Conservation (phyloP, 2,113 vertebrate species). For the Dendrocopos noguchii region DNA sequence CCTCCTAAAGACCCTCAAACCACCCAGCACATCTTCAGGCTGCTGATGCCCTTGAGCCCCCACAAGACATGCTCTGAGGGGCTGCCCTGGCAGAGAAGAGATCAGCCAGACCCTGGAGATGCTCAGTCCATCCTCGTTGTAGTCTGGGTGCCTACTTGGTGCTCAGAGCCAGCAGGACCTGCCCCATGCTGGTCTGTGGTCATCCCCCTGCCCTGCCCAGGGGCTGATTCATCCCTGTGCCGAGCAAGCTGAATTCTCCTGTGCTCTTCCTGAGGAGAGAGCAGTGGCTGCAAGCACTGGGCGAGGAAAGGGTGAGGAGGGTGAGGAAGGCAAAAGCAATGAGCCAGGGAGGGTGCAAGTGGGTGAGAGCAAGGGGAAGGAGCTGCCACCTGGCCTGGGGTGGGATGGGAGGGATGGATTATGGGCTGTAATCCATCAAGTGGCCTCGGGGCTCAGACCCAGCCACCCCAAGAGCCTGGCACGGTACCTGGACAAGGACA, state of each 20-base stretch:
- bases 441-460: not conserved
- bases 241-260: not conserved
- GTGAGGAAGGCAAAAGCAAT: not conserved
- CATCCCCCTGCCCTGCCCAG: not conserved
- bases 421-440: not conserved
- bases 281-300: not conserved
- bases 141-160: not conserved
- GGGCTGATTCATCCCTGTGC: not conserved
- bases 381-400: not conserved
- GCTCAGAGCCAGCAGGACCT: not conserved
- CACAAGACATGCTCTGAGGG: not conserved
- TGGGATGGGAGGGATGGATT: not conserved
- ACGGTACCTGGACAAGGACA: slow-evolving; percentile 44
- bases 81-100: not conserved
- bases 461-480: not conserved
- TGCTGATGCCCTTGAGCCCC: not conserved
- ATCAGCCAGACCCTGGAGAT: not conserved
- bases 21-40: not conserved
- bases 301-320: not conserved
- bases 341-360: not conserved
- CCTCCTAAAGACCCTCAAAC: not conserved
- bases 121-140: fast-evolving
- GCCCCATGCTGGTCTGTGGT: fast-evolving
- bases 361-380: not conserved
- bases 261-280: not conserved